phyloP scores from a whole-genome alignment of 2,888 invertebrate species.

The Arge pagana region DNA sequence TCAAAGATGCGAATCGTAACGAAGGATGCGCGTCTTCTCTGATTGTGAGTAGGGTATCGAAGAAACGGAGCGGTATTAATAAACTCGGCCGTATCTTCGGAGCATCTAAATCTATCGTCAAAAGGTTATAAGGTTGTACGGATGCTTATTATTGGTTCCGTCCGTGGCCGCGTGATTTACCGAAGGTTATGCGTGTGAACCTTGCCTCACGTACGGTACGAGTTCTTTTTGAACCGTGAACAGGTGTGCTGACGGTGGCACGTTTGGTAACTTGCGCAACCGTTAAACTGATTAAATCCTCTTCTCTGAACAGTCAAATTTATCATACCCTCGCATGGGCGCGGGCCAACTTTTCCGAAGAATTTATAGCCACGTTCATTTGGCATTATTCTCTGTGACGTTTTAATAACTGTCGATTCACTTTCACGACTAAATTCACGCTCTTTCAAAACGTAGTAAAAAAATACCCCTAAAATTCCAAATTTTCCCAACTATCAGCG shows the following conservation, averaged over 20 bases:
- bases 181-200: slow-evolving; percentile 24
- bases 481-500: too few relatives aligned
- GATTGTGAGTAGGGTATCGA: too few relatives aligned
- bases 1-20: too few relatives aligned
- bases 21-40: too few relatives aligned
- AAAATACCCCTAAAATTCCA: too few relatives aligned
- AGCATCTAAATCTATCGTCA: slow-evolving; percentile 22
- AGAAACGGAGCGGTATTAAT: slow-evolving; percentile 19
- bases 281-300: slow-evolving; percentile 6
- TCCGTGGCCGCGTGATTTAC: slow-evolving; percentile 23
- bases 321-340: too few relatives aligned
- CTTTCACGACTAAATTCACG: too few relatives aligned
- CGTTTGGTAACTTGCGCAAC: slow-evolving; percentile 7
- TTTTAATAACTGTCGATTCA: too few relatives aligned
- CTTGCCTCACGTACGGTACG: slow-evolving; percentile 20
- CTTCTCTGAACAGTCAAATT: slow-evolving; percentile 11
- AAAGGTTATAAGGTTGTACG: slow-evolving; percentile 22
- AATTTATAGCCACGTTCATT: too few relatives aligned
- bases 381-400: too few relatives aligned
- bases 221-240: slow-evolving; percentile 11
- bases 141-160: slow-evolving; percentile 20
- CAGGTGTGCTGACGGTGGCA: slow-evolving; percentile 18
- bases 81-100: slow-evolving; percentile 19
- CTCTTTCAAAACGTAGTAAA: too few relatives aligned
- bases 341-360: too few relatives aligned